phyloP scores from a whole-genome alignment of 2,888 invertebrate species.

The Euplexia lucipara region DNA sequence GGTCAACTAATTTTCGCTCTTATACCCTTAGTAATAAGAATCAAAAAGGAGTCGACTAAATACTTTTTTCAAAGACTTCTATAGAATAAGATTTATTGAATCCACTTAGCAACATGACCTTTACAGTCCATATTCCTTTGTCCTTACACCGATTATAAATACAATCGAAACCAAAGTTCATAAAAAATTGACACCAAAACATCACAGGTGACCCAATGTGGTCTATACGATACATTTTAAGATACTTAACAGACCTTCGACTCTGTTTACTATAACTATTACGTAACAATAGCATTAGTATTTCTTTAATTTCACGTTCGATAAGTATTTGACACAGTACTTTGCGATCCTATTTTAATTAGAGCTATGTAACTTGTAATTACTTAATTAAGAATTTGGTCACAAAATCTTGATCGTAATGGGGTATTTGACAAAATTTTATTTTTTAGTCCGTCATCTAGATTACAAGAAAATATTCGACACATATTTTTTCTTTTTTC shows the following conservation, averaged over 20 bases:
- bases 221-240: constrained; percentile 38
- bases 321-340: constrained; percentile 29
- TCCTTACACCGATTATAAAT: constrained; percentile 35
- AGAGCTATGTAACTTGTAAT: constrained; percentile 23
- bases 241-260: constrained; percentile 35
- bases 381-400: constrained; percentile 11
- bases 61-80: neutral
- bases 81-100: constrained; percentile 18
- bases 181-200: constrained; percentile 50
- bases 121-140: constrained; percentile 51
- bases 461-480: too few species aligned
- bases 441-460: too few species aligned
- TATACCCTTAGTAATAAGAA: too few species aligned
- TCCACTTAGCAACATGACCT: constrained; percentile 21
- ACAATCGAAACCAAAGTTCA: constrained; percentile 59
- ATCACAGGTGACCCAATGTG: constrained; percentile 47
- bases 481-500: too few species aligned
- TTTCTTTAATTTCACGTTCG: constrained; percentile 33
- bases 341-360: constrained; percentile 58
- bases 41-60: too few species aligned
- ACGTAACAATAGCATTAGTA: constrained; percentile 22
- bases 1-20: too few species aligned
- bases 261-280: constrained; percentile 29
- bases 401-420: constrained; percentile 8
- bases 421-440: too few species aligned